Evolutionary conservation across 2,888 invertebrate species (phyloP).

Genomic region (Macrophya alboannulata): DNA sequence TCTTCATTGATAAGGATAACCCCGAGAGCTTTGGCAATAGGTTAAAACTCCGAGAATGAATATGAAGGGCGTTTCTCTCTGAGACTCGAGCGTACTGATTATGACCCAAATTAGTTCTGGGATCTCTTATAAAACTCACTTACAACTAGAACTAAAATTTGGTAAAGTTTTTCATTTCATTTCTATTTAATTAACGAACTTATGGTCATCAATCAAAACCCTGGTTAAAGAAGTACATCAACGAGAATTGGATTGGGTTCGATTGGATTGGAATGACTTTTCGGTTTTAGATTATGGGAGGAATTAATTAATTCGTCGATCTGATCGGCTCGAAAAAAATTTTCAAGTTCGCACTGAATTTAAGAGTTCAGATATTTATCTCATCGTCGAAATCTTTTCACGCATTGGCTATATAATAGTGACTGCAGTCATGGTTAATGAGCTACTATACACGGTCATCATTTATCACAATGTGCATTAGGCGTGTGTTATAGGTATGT

Average conservation of each 20-base stretch:
- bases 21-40: conserved; percentile 61
- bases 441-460: conserved; percentile 11
- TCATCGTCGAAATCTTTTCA: not conserved
- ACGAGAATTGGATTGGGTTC: not conserved
- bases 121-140: conserved; percentile 38
- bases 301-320: not conserved
- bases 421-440: not conserved
- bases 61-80: conserved; percentile 36
- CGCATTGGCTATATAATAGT: not conserved
- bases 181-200: not conserved
- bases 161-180: conserved; percentile 3
- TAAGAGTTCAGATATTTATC: not conserved
- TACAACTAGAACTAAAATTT: conserved; percentile 28
- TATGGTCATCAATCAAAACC: not conserved
- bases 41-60: conserved; percentile 37
- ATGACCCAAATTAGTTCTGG: conserved; percentile 40
- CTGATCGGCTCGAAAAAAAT: not conserved
- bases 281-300: not conserved
- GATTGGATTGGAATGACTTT: not conserved
- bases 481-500: not conserved
- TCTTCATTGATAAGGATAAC: conserved; percentile 65
- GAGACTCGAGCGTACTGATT: not conserved
- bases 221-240: not conserved
- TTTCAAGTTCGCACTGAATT: not conserved
- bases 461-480: conserved; percentile 34